phyloP scores from a whole-genome alignment of 2,888 invertebrate genomes.

The Rotaria magnacalcarata region DNA sequence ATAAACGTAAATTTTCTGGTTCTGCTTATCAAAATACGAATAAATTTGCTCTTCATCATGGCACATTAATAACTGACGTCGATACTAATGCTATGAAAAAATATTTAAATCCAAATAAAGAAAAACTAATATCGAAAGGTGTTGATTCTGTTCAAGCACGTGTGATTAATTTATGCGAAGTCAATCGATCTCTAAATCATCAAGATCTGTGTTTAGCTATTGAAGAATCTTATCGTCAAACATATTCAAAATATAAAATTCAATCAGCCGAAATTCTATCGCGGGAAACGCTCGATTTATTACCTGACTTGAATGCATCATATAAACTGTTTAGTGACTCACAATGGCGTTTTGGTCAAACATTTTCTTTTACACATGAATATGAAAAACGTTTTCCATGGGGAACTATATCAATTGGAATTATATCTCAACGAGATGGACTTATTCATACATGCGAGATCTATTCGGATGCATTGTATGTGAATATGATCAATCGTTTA shows the following conservation, averaged over 20 bases:
- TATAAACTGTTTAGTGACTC: neutral
- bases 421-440: neutral
- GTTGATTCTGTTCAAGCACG: neutral
- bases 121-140: conserved; percentile 13
- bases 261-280: neutral
- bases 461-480: neutral
- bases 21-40: neutral
- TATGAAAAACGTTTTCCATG: neutral
- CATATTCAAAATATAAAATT: neutral
- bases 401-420: neutral
- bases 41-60: neutral
- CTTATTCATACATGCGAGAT: conserved; percentile 4
- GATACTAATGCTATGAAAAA: neutral
- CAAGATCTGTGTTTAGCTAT: neutral
- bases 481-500: neutral
- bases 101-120: conserved; percentile 23
- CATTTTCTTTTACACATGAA: conserved; percentile 26
- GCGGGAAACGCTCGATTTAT: neutral
- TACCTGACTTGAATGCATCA: neutral
- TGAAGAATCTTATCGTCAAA: neutral
- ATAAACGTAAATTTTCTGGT: conserved; percentile 12
- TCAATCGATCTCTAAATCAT: neutral
- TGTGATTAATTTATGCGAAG: neutral
- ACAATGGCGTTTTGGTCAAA: neutral
- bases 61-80: neutral